Conservation (phyloP, 2,113 vertebrate species). For the Rhinogobius similis region DNA sequence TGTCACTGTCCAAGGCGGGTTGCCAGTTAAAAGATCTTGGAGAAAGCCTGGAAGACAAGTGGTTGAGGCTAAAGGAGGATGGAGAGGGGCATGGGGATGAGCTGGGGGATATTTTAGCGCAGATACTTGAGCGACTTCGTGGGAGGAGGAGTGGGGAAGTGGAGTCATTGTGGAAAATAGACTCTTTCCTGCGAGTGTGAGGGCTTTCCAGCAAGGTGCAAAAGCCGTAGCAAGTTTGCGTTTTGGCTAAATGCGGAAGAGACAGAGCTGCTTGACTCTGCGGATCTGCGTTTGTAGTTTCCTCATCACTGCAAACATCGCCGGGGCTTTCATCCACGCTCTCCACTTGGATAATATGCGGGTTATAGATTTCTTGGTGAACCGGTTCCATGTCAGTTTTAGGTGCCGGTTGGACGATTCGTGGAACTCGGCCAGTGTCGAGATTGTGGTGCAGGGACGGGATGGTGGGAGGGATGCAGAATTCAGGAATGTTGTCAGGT, state of each 20-base stretch:
- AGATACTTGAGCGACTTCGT: slow-evolving; percentile 77
- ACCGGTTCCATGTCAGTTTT: slow-evolving; percentile 56
- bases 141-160: slow-evolving; percentile 71
- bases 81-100: slow-evolving; percentile 62
- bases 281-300: slow-evolving; percentile 85
- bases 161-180: slow-evolving; percentile 83
- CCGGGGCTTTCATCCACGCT: slow-evolving; percentile 80
- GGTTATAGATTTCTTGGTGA: slow-evolving; percentile 42
- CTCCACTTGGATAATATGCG: slow-evolving; percentile 87
- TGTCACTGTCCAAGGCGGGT: slow-evolving; percentile 82
- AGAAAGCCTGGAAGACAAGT: slow-evolving; percentile 66
- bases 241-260: slow-evolving; percentile 85
- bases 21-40: slow-evolving; percentile 72
- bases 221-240: slow-evolving; percentile 85
- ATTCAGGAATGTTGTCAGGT: slow-evolving; percentile 81
- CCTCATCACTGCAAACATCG: slow-evolving; percentile 75
- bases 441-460: slow-evolving; percentile 49
- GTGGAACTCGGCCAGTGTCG: slow-evolving; percentile 49
- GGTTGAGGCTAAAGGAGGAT: slow-evolving; percentile 77
- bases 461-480: slow-evolving; percentile 80
- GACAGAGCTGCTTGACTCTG: slow-evolving; percentile 88
- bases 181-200: slow-evolving; percentile 89
- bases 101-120: slow-evolving; percentile 47
- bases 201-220: slow-evolving; percentile 89
- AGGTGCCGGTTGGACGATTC: slow-evolving; percentile 35